These are phyloP conservation scores for Prochilodus magdalenae DNA, from an alignment of 2,113 vertebrate species.

Conservation along the genomic window DNA sequence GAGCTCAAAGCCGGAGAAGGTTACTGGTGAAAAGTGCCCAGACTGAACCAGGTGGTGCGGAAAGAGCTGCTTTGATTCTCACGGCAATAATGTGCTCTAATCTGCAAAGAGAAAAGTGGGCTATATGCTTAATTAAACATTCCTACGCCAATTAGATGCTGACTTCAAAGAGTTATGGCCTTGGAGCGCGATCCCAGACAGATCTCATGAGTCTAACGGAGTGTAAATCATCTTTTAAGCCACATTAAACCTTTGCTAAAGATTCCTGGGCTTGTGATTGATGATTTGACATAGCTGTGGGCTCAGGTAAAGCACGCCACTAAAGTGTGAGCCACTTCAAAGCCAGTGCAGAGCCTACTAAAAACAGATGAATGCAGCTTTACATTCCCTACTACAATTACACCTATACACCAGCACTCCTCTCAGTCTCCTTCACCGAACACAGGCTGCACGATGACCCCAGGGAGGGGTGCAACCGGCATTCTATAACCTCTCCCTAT, in stretches of 20 bases:
- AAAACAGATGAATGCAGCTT: neutral
- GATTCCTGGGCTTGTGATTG: neutral
- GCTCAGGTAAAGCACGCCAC: neutral
- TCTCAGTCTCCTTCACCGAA: neutral
- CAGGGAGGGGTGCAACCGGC: constrained; percentile 8
- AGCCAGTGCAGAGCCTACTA: neutral
- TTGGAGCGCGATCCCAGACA: neutral
- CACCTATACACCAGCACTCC: neutral
- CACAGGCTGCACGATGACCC: neutral
- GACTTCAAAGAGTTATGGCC: neutral
- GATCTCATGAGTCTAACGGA: neutral
- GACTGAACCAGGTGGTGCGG: neutral
- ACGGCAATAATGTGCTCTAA: constrained; percentile 25
- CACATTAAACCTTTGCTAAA: neutral
- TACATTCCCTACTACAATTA: neutral
- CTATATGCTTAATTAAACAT: constrained; percentile 29
- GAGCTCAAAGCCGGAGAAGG: no score
- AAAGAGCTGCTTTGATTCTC: constrained; percentile 28
- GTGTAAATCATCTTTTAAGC: constrained; percentile 31
- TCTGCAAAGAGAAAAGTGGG: constrained; percentile 15
- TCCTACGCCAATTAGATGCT: constrained; percentile 39
- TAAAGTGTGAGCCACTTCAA: neutral
- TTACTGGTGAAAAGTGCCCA: no score
- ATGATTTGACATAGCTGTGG: neutral
- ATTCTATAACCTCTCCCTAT: neutral